Evolutionary conservation across 2,888 invertebrate species (phyloP), one percentile per base, ranked within the genome.

Genomic region (Patella depressa): DNA sequence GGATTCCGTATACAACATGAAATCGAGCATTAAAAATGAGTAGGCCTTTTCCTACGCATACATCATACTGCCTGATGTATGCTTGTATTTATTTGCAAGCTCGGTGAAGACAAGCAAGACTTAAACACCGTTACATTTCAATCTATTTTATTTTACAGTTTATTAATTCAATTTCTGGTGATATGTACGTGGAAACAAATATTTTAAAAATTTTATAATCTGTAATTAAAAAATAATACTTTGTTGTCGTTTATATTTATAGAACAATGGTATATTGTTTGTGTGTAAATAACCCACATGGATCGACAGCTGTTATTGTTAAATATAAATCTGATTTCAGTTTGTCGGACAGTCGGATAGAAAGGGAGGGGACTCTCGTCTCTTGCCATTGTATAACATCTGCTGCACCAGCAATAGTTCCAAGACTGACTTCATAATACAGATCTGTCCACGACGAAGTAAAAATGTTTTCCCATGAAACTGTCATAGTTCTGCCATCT

Each of bases 371-470:
- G 19, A 19, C n/a, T 65, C 14, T 65, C 24, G 65, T 65, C 24
- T 65, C 65, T 65, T 65, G 65, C 65, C 65, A 65, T 12, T 65
- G 65, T 65, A 65, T 5, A 65, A 65, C 65, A 65, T 65, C 65
- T 65, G 19, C 65, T 19, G 19, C 19, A 65, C 65, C 65, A 19
- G n/a, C 19, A 14, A 9, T 65, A 19, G 65, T 65, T 7, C 65
- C 65, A n/a, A 65, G 2, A 65, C 65, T n/a, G 24, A 65, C 65
- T 65, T 65, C 65, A 65, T n/a, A 65, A 2, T 7, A 19, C 24
- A 65, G 12, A 65, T 65, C 65, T 65, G n/a, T 65, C 65, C 65
- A 65, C 2, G n/a, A 4, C 24, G 65, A 65, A 19, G 11, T 19
- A 65, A 65, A 65, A 19, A 19, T 19, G 17, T 65, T 19, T 65